These are phyloP conservation scores for Sitophilus oryzae DNA, from an alignment of 1,140 invertebrate genomes.

Conservation along the genomic window DNA sequence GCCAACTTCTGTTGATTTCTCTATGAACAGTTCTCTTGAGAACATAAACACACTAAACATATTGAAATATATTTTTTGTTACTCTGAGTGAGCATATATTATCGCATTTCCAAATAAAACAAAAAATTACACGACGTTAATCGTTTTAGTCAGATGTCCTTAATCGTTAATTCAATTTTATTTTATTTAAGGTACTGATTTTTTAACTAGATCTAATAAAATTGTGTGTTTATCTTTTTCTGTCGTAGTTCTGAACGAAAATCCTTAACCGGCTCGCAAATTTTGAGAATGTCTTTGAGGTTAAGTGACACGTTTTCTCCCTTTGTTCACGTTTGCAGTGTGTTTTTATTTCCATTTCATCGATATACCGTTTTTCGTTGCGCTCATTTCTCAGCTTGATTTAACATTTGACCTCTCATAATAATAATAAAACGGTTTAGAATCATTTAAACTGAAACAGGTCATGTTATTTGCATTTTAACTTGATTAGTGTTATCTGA, in stretches of 20 bases:
- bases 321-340: slow-evolving; percentile 19
- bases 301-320: too few species aligned
- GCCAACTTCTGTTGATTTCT: too few species aligned
- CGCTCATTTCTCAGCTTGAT: not conserved
- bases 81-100: too few species aligned
- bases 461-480: not conserved
- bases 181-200: too few species aligned
- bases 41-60: too few species aligned
- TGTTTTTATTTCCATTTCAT: slow-evolving; percentile 18
- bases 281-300: slow-evolving; percentile 44
- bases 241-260: slow-evolving; percentile 44
- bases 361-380: slow-evolving; percentile 2
- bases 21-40: too few species aligned
- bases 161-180: slow-evolving; percentile 19
- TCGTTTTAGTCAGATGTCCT: too few species aligned
- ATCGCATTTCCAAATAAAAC: too few species aligned
- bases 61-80: too few species aligned
- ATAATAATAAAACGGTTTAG: not conserved
- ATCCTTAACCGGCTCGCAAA: slow-evolving; percentile 50
- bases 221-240: too few species aligned
- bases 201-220: too few species aligned
- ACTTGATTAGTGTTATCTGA: not conserved
- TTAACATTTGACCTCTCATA: not conserved
- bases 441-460: not conserved
- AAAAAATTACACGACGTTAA: too few species aligned